Base-by-base conservation (phyloP, 2,797 vertebrate genomes). In the Cossypha polioptera region DNA sequence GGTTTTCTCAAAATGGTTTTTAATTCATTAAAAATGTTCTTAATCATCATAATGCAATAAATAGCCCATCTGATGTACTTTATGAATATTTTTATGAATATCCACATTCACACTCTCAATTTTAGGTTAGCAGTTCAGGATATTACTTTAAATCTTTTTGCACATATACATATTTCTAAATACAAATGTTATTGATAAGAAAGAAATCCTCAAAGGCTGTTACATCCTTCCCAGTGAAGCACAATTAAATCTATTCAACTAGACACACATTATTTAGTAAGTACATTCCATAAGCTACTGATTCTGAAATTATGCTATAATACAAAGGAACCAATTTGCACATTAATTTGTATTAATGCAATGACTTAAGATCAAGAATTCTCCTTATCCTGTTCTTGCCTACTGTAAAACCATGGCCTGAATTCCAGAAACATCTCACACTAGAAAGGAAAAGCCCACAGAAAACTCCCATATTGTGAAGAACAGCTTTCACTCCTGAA, bases 251-350 rank as follows among this genome's bases (percentile, higher is more conserved):
- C 54, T 78, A 71, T 89, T 94, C 80, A 93, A 55, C 63, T 45
- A 63, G 63, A 73, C 36, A 47, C 81, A 76, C 57, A 71, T 61
- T 65, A 92, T 80, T 89, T 74, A 85, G 43, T 61, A 84, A 95
- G 84, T 59, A 81, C 38, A 81, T 89, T 87, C 81, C 81, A 87
- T 71, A 91, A 88, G 57, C 65, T 82, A 91, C 51, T 57, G 68
- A 89, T 87, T 92, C 71, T 76, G 53, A 94, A 95, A 94, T 86
- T 71, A 89, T 45, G 51, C 63, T 80, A 43, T 35, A 91, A 94
- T 88, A 94, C 53, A 94, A 94, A 96, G 71, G 31, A 94, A 88
- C 78, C 75, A 92, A 94, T 96, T 96, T 96, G 68, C 92, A 91
- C 87, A 90, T 77, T 92, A 79, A 96, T 94, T 94, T 95, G 50